These are phyloP conservation scores for Ivindomyrus marchei DNA, from an alignment of 2,113 vertebrate species.

Conservation along the genomic window DNA sequence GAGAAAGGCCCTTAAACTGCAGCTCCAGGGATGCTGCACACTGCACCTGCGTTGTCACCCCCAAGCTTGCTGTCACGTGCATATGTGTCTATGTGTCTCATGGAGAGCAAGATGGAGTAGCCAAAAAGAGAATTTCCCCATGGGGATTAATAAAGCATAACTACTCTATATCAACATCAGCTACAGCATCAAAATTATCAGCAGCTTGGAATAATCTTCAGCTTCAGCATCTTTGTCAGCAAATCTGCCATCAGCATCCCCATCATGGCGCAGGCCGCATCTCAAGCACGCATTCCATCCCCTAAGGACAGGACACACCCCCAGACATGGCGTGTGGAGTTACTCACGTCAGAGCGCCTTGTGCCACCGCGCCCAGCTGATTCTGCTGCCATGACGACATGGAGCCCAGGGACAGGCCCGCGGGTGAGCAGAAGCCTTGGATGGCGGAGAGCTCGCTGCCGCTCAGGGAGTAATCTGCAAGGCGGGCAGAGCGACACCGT, in stretches of 20 bases:
- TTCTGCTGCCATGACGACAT: conserved; percentile 98
- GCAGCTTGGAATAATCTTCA: not conserved
- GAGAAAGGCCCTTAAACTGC: not conserved
- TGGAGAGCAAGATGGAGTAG: not conserved
- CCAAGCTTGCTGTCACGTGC: not conserved
- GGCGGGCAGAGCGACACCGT: conserved; percentile 29
- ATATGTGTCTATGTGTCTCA: not conserved
- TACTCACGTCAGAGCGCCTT: conserved; percentile 97
- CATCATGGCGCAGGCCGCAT: not conserved
- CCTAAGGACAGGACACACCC: not conserved
- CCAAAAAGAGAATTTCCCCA: not conserved
- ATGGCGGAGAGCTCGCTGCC: conserved; percentile 89
- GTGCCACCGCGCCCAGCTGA: conserved; percentile 84
- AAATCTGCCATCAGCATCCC: not conserved
- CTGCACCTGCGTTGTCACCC: not conserved
- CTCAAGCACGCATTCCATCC: not conserved
- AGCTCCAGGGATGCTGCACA: not conserved
- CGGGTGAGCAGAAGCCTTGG: conserved; percentile 90
- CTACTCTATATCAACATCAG: not conserved
- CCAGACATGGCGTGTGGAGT: not conserved
- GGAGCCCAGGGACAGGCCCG: conserved; percentile 85
- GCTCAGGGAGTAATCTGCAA: conserved; percentile 88
- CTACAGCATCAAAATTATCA: not conserved
- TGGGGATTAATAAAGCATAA: not conserved
- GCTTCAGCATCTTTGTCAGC: not conserved